Percentiles rank a stretch among this genome's conserved stretches.
These are phyloP conservation scores for Nematopogon swammerdamellus DNA, from an alignment of 2,888 invertebrate species.

Conservation along the genomic window DNA sequence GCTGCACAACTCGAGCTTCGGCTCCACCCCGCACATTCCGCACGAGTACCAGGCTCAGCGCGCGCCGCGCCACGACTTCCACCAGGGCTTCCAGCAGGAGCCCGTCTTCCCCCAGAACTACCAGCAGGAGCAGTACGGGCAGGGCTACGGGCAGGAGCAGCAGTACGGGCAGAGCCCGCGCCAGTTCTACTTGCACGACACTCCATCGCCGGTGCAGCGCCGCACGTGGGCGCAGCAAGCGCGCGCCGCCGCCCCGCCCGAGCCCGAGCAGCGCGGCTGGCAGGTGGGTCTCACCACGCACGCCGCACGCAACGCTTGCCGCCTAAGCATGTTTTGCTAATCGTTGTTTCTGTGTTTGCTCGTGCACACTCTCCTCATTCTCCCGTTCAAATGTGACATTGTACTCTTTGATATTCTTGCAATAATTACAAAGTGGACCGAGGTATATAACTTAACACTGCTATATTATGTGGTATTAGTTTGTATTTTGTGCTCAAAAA, in stretches of 20 bases:
- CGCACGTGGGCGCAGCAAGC: constrained; percentile 67
- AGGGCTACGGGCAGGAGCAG: constrained; percentile 15
- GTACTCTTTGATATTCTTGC: no score
- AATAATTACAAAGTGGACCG: no score
- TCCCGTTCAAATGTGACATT: no score
- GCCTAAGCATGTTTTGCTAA: no score
- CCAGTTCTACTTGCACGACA: constrained; percentile 76
- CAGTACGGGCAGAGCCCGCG: constrained; percentile 35
- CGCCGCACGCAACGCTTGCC: no score
- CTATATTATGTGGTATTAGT: no score
- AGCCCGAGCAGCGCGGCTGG: constrained; percentile 28
- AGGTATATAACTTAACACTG: no score
- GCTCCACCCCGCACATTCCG: constrained; percentile 50
- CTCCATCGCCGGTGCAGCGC: constrained; percentile 49
- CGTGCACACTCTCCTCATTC: no score
- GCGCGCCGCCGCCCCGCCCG: constrained; percentile 39
- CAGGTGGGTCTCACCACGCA: no score
- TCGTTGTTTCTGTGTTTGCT: no score
- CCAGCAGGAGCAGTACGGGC: constrained; percentile 15
- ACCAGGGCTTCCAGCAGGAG: background rate
- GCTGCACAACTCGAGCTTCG: constrained; percentile 27
- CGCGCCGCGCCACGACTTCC: background rate
- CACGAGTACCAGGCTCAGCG: constrained; percentile 1
- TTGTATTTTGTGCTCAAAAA: no score
- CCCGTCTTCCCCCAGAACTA: constrained; percentile 15